A percentile compares a stretch with the other conserved stretches of the same genome.
These are phyloP conservation scores for Dorcus parallelipipedus DNA, from an alignment of 2,888 invertebrate species.

Conservation along the genomic window DNA sequence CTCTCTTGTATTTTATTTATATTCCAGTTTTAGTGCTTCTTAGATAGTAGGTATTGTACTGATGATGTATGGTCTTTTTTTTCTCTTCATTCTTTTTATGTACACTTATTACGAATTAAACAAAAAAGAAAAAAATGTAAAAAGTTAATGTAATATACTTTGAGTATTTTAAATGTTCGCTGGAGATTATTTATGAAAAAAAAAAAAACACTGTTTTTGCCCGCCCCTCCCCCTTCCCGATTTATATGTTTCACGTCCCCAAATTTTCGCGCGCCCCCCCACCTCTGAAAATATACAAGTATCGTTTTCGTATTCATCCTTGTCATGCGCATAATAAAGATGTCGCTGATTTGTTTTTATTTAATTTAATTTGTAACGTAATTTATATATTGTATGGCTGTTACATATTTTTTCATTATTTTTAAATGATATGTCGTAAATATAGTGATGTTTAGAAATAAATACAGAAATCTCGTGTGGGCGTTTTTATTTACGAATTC, in stretches of 20 bases:
- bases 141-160: slow-evolving; percentile 20
- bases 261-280: too few species aligned
- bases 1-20: neutral
- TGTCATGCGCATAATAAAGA: slow-evolving; percentile 14
- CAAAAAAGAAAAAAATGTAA: slow-evolving; percentile 13
- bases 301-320: slow-evolving; percentile 5
- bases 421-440: slow-evolving; percentile 42
- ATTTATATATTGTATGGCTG: slow-evolving; percentile 47
- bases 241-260: slow-evolving; percentile 8
- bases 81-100: neutral
- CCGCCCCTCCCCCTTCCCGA: slow-evolving; percentile 10
- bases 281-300: slow-evolving; percentile 1
- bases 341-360: slow-evolving; percentile 21
- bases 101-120: neutral
- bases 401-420: slow-evolving; percentile 48
- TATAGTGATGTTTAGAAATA: slow-evolving; percentile 47
- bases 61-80: slow-evolving; percentile 14
- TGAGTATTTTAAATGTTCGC: slow-evolving; percentile 19
- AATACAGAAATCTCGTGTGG: slow-evolving; percentile 18
- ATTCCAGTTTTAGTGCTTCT: neutral
- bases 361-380: slow-evolving; percentile 35
- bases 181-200: slow-evolving; percentile 14
- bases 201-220: neutral
- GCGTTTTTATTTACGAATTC: too few species aligned
- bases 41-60: neutral